Evolutionary conservation across 2,113 vertebrate genomes (phyloP).

Genomic region (Fukomys damarensis): DNA sequence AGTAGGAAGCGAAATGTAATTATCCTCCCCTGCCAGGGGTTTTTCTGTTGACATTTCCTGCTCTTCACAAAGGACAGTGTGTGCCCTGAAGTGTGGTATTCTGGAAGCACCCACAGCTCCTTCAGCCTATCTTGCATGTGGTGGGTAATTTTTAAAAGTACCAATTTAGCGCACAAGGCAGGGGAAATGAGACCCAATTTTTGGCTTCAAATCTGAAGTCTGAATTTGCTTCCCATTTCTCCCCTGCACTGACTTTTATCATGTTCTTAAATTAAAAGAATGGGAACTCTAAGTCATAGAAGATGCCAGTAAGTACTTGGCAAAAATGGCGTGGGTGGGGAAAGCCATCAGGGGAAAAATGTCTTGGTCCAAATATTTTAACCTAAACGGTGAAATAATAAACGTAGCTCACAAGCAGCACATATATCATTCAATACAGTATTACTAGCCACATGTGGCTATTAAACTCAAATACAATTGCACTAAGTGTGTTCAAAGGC

Average conservation of each 20-base stretch:
- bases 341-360: neutral
- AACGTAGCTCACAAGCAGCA: rapidly evolving
- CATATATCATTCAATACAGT: neutral
- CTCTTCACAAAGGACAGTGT: neutral
- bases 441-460: neutral
- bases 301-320: neutral
- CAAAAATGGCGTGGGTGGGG: neutral
- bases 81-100: neutral
- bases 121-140: rapidly evolving
- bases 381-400: neutral
- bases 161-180: neutral
- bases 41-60: constrained; percentile 50
- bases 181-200: neutral
- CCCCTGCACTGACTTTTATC: neutral
- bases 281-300: neutral
- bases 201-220: neutral
- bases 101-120: neutral
- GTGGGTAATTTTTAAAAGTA: neutral
- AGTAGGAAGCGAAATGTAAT: constrained; percentile 61
- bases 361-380: neutral
- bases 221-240: neutral
- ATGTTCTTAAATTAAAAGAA: neutral
- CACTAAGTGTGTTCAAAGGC: neutral
- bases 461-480: too few species aligned
- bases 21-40: neutral